Evolutionary conservation across 2,113 vertebrate genomes (phyloP), one percentile per base, ranked within the genome.

Genomic region (Syngnathoides biaculeatus): DNA sequence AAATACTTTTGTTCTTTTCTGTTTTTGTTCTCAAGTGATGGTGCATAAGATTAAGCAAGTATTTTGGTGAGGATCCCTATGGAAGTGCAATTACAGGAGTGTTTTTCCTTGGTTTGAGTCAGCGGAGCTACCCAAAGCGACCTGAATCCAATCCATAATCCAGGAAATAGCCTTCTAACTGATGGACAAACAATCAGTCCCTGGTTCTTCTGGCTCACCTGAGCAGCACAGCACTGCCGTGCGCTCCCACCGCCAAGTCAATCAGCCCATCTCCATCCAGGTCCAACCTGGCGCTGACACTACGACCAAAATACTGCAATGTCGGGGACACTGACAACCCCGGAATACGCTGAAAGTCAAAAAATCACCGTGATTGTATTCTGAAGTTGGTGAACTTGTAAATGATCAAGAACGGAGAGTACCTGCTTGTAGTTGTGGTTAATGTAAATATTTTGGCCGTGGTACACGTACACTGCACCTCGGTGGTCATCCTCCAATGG

Each of bases 221-320:
- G 74, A 98, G 89, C 67, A 98, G 77, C 4, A 98, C 84, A 0
- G 93, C 97, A 1, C 84, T 94, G 19, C 95, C 97, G 50, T 95
- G 95, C 0, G 95, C 94, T 17, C 96, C 97, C 52, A 98, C 94
- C 0, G 96, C 94, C 82, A 99, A 75, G 62, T 98, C 97, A 68
- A 95, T 90, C 62, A 99, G 86, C 3, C 89, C 90, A 11, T 98
- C 96, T 27, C 95, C 95, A 0, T 95, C 95, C 88, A 95, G 79
- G 86, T 97, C 97, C 63, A 92, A 53, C 19, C 79, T 89, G 20
- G 92, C 94, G 0, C 94, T 96, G 75, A 97, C 75, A 55, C 96
- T 98, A 69, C 94, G 93, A n/a, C 97, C 97, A 40, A 98, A 98
- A 69, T 98, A 98, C n/a, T 86, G 88, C 71, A 98, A 93, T 8